Evolutionary conservation across 2,797 vertebrate genomes (phyloP).

Genomic region (Arremon aurantiirostris): DNA sequence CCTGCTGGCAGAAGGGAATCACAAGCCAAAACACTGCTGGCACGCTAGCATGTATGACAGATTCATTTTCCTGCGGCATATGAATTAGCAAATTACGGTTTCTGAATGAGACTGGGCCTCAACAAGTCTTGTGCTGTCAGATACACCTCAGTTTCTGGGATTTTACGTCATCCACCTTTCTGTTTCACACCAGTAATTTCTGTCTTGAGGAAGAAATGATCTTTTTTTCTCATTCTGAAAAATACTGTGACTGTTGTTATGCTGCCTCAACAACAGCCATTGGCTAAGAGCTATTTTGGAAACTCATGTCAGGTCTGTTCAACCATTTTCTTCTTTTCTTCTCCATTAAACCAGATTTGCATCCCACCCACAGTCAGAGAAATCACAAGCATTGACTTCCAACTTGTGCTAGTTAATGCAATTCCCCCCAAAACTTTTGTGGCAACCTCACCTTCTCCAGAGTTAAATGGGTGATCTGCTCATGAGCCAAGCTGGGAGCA

Average conservation of each 20-base stretch:
- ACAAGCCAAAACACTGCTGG: background rate
- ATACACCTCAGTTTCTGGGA: background rate
- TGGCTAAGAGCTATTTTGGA: background rate
- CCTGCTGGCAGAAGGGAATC: background rate
- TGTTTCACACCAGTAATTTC: background rate
- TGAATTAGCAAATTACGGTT: background rate
- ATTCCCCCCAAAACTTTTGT: background rate
- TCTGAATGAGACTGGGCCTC: background rate
- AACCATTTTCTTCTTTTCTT: background rate
- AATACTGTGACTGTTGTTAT: background rate
- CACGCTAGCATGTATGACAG: rapidly evolving
- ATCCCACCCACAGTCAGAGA: background rate
- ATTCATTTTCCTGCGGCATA: background rate
- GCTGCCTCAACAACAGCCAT: background rate
- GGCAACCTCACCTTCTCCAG: background rate
- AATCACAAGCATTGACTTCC: background rate
- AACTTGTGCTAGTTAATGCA: background rate
- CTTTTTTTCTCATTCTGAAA: background rate
- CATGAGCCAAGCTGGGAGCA: background rate
- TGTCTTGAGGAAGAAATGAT: background rate
- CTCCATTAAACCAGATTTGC: background rate
- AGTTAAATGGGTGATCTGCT: background rate
- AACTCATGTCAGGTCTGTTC: background rate
- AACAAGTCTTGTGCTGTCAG: background rate
- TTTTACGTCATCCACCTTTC: background rate